Evolutionary conservation across 2,888 invertebrate genomes (phyloP).

Genomic region (Epistrophella euchroma): DNA sequence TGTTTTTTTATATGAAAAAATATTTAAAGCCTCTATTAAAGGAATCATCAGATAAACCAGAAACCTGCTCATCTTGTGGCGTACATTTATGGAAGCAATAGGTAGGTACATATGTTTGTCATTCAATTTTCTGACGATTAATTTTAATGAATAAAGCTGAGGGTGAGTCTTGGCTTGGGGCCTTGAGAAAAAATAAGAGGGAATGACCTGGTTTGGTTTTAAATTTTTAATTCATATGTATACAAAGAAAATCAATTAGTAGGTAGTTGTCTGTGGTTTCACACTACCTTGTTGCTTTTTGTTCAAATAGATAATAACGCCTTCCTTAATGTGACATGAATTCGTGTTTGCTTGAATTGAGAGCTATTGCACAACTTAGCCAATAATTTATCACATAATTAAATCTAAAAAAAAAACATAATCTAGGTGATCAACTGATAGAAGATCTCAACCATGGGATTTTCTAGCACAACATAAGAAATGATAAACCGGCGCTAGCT

Average conservation of each 20-base stretch:
- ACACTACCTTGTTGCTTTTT: conserved; percentile 34
- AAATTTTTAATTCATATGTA: conserved; percentile 18
- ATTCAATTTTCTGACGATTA: neutral
- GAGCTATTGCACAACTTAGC: neutral
- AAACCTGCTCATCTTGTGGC: conserved; percentile 39
- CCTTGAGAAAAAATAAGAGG: conserved; percentile 3
- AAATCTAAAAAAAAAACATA: neutral
- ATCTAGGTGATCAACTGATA: neutral
- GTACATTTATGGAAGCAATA: conserved; percentile 29
- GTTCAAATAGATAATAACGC: conserved; percentile 3
- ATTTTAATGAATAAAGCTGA: neutral
- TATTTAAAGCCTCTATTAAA: conserved; percentile 27
- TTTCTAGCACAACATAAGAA: conserved; percentile 10
- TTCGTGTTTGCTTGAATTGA: neutral
- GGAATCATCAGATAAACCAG: conserved; percentile 43
- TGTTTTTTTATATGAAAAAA: neutral
- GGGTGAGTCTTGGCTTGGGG: neutral
- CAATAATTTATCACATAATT: neutral
- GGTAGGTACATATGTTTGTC: no score
- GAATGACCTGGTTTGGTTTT: conserved; percentile 32
- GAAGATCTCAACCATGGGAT: conserved; percentile 11
- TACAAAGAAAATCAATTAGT: conserved; percentile 38
- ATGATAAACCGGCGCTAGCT: neutral
- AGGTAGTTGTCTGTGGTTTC: neutral
- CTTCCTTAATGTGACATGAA: neutral